Evolutionary conservation across 2,113 vertebrate species (phyloP).

Genomic region (Onychorhynchus coronatus): DNA sequence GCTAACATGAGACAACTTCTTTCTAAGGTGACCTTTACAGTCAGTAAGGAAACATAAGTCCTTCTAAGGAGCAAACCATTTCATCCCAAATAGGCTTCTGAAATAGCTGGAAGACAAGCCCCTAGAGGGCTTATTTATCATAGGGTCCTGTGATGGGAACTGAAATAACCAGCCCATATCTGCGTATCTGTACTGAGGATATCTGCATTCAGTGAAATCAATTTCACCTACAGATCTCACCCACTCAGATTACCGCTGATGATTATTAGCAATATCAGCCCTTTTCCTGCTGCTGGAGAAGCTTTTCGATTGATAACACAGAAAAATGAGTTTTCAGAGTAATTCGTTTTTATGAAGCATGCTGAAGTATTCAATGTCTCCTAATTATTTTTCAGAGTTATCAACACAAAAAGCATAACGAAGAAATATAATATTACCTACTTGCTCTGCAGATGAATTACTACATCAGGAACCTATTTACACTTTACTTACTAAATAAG

Average conservation of each 20-base stretch:
- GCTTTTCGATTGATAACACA: background rate
- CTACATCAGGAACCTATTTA: background rate
- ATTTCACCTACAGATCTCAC: background rate
- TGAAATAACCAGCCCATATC: background rate
- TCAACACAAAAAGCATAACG: background rate
- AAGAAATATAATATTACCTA: background rate
- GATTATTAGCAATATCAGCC: background rate
- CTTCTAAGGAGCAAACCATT: background rate
- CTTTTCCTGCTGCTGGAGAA: background rate
- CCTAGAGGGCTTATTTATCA: background rate
- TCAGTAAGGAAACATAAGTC: background rate
- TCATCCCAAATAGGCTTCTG: background rate
- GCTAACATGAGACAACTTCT: background rate
- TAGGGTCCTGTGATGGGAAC: background rate
- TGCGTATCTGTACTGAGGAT: background rate
- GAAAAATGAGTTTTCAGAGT: background rate
- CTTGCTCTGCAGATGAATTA: background rate
- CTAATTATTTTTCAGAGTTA: background rate
- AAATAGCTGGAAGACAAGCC: background rate
- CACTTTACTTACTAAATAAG: background rate
- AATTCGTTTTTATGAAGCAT: background rate
- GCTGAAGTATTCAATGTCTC: background rate
- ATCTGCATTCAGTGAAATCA: background rate
- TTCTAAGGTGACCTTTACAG: background rate
- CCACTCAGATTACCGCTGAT: background rate